phyloP scores from a whole-genome alignment of 2,113 vertebrate species.

The Marmota flaviventris region DNA sequence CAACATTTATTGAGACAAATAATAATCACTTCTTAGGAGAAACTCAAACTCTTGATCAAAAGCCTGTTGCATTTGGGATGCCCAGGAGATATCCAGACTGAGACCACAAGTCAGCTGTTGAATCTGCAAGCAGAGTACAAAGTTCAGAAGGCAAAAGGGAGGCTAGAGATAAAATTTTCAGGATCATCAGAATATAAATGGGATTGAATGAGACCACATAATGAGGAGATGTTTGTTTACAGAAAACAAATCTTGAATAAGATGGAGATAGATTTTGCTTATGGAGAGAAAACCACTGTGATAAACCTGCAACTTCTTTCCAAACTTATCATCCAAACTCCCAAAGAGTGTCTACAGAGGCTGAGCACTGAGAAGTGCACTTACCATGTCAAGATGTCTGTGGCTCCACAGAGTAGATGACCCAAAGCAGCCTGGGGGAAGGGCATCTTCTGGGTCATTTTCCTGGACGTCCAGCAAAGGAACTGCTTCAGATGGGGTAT shows the following conservation, averaged over 20 bases:
- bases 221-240: fast-evolving
- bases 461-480: no score
- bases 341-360: not conserved
- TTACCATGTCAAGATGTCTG: not conserved
- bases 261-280: not conserved
- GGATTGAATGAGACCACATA: not conserved
- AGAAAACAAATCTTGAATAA: not conserved
- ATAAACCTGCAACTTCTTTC: not conserved
- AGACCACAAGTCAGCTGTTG: not conserved
- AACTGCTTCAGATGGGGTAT: no score
- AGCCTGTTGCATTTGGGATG: not conserved
- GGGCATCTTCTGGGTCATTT: no score
- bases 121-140: not conserved
- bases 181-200: not conserved
- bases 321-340: not conserved
- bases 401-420: not conserved
- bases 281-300: not conserved
- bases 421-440: not conserved
- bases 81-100: not conserved
- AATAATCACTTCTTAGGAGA: not conserved
- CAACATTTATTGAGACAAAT: not conserved
- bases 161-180: not conserved
- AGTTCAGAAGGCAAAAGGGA: not conserved
- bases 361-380: not conserved
- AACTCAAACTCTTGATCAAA: not conserved